Evolutionary conservation across 1,140 invertebrate species (phyloP), one percentile per base, ranked within the genome.

Genomic region (Drosophila baimaii): DNA sequence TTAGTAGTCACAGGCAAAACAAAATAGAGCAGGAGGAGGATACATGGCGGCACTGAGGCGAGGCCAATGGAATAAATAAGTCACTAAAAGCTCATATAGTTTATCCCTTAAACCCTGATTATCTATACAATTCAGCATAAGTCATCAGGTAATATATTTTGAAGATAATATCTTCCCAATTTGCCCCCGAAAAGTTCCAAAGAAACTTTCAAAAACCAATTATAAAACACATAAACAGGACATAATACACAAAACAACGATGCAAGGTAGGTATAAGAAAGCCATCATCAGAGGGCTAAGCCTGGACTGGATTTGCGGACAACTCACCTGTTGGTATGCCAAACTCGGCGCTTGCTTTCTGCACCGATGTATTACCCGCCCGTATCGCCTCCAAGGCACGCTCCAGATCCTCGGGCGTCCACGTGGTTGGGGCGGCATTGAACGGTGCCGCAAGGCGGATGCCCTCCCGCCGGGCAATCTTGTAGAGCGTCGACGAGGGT

Each of bases 401-500:
- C 89, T 96, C 95, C 55, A 97, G 93, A 92, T 97, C 96, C 62
- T 96, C 96, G 23, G 96, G 95, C 31, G 95, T 95, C 96, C 96
- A 97, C 4, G 96, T 95, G n/a, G 96, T 97, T 15, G 96, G 96
- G 71, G 96, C 96, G n/a, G 96, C 96, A 93, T 97, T 97, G 93
- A 97, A 97, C 1, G 96, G 96, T 29, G 96, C 96, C 21, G 97
- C 96, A 77, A 97, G 92, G 73, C 96, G 94, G 82, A 98, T 98
- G 52, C 96, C 96, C 92, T 98, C 97, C 84, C 96, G 94, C 72
- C 96, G 94, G 12, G 97, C 97, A 80, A 97, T 97, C 94, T 97
- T 97, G 93, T 97, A 97, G 81, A 97, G 92, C 5, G 97, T 97
- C 90, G 96, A 97, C 79, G 96, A 97, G 19, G 97, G 97, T 90